phyloP scores from a whole-genome alignment of 1,140 invertebrate species.

The Proctacanthus coquilletti region DNA sequence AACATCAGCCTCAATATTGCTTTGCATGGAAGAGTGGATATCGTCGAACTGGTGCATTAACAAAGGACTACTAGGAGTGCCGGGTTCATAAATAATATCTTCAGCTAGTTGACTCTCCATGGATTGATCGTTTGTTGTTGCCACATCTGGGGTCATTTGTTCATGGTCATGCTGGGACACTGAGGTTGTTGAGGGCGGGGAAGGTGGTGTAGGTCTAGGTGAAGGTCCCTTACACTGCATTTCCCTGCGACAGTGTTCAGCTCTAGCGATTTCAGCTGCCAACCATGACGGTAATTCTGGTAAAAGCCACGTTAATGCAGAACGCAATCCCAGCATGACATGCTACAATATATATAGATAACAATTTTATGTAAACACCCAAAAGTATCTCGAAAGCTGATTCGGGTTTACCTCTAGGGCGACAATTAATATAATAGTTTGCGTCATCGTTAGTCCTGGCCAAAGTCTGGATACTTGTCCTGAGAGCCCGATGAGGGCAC shows the following conservation, averaged over 20 bases:
- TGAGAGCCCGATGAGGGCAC: conserved; percentile 82
- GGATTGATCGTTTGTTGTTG: conserved; percentile 21
- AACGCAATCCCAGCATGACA: conserved; percentile 70
- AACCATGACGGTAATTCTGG: conserved; percentile 87
- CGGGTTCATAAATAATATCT: conserved; percentile 13
- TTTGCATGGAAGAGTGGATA: conserved; percentile 10
- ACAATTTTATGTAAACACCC: not conserved
- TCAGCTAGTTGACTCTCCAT: conserved; percentile 26
- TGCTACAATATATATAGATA: conserved; percentile 43
- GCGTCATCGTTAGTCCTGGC: conserved; percentile 68
- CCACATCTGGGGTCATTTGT: conserved; percentile 4
- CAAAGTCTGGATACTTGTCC: conserved; percentile 78
- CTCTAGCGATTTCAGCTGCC: conserved; percentile 73
- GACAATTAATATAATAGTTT: conserved; percentile 78
- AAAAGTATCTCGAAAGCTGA: too few relatives aligned
- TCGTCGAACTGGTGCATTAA: conserved; percentile 10
- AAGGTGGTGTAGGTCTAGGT: conserved; percentile 26
- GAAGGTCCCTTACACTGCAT: conserved; percentile 37
- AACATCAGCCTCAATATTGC: conserved; percentile 23
- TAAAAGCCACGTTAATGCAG: conserved; percentile 53
- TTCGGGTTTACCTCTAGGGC: conserved; percentile 48
- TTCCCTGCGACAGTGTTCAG: conserved; percentile 62
- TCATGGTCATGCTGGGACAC: conserved; percentile 24
- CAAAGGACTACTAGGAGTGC: conserved; percentile 3
- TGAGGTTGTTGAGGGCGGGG: conserved; percentile 25